Base-by-base conservation (phyloP, 2,888 invertebrate species). In the Scaptomyza polygonia region DNA sequence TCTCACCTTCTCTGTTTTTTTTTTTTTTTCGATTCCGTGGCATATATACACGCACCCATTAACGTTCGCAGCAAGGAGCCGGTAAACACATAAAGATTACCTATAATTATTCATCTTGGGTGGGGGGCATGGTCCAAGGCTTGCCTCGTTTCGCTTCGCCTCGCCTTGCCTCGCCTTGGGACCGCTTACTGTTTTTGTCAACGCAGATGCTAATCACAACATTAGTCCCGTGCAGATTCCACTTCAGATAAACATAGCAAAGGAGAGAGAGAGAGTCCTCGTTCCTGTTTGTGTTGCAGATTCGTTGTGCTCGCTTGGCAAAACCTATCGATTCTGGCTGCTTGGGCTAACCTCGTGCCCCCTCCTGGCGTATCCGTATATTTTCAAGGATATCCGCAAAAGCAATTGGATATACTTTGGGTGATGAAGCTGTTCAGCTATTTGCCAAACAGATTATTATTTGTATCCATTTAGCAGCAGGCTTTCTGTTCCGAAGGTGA, bases 21-120 rank as follows among this genome's bases (percentile, higher is more conserved):
- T 25, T 5, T 5, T 5, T 25, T 5, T 11, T 4, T 36, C 34
- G 34, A 14, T 36, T 36, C 39, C 16, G 39, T 39, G 39, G 39
- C 39, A 39, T 39, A 16, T 72, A 77, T 84, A 78, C 75, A 77
- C 65, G 54, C 58, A 67, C 69, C 83, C 90, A 90, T 90, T 90
- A 90, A 89, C 90, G 79, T 79, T 81, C 91, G 74, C 91, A 90
- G 91, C 90, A 54, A 87, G 91, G 89, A 88, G 86, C 82, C 79
- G 84, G 67, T 73, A 74, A 75, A 62, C 79, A 78, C 78, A 90
- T 90, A 91, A 91, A 90, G 91, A 90, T 90, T 88, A 72, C 67
- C 86, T 80, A 91, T 91, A 89, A 91, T 91, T 89, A 91, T 89
- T 90, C 91, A 88, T 89, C 89, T 80, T 88, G 88, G 90, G 91